Base-by-base conservation (phyloP, 2,797 vertebrate species). In the Denticeps clupeoides region DNA sequence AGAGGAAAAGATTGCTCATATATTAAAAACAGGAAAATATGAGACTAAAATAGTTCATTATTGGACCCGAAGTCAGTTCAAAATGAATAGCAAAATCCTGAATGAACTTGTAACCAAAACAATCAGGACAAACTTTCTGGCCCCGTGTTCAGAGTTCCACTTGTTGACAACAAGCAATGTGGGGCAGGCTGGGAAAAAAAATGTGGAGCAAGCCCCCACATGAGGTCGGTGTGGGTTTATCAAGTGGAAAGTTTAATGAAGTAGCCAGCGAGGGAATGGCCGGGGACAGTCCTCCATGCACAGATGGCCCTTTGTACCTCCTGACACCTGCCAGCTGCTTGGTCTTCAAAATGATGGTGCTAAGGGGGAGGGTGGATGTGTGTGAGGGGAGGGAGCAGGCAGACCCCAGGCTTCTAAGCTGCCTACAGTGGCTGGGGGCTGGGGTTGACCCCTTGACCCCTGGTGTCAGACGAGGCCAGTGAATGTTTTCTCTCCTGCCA, bases 321-420 rank as follows among this genome's bases (percentile, higher is more conserved):
- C 80, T 91, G 91, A 96, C 93, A 93, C 92, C 90, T 90, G 90
- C 89, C 90, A 94, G 91, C 91, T 95, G 92, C 88, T 90, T 84
- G 80, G 56, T 45, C 65, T 64, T 62, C 62, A 58, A 58, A 64
- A 59, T 57, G 60, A 68, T 54, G 52, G 62, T 38, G 52, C 31
- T 31, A n/a, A 7, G 12, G 22, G 13, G 32, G 23, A 35, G 15
- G 23, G 21, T n/a, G 7, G 10, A n/a, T 27, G 23, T 18, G 15
- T 26, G 41, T 80, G 72, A 78, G 80, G 74, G 75, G 81, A 84
- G 85, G 73, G 69, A 69, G 75, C 64, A 70, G 64, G 67, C 63
- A 81, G 81, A 79, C 76, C 79, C 84, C 80, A 82, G 80, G 83
- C 82, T 86, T 81, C 81, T 73, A 75, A 79, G 72, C 71, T 59